These are phyloP conservation scores for Lepus oiostolus DNA, from an alignment of 2,797 vertebrate species.

Conservation along the genomic window DNA sequence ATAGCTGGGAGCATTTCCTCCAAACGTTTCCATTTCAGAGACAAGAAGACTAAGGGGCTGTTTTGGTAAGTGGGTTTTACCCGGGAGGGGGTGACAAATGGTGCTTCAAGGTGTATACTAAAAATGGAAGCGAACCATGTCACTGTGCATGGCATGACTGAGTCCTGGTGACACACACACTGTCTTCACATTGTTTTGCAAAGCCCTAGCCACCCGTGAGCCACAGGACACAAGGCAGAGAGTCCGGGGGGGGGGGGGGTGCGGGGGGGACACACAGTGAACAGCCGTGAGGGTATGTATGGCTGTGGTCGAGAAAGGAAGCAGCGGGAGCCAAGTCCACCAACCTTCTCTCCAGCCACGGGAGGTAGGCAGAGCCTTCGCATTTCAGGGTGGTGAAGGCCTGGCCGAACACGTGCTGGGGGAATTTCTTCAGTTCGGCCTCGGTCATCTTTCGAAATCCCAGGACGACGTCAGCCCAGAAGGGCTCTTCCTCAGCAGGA, in stretches of 20 bases:
- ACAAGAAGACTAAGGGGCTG: background rate
- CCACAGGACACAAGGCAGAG: too few relatives aligned
- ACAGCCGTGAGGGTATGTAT: background rate
- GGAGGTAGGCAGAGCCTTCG: constrained; percentile 93
- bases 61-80: background rate
- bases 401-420: constrained; percentile 92
- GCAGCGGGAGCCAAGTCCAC: constrained; percentile 30
- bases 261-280: background rate
- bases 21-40: background rate
- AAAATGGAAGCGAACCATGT: background rate
- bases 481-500: constrained; percentile 90
- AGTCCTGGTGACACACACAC: background rate
- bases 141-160: background rate
- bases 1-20: background rate
- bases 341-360: constrained; percentile 95
- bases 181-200: background rate
- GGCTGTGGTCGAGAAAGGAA: background rate
- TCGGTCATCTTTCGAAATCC: constrained; percentile 93
- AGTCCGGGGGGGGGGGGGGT: background rate
- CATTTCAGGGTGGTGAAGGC: constrained; percentile 95
- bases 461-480: constrained; percentile 93
- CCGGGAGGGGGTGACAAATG: background rate
- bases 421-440: constrained; percentile 93
- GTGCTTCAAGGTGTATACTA: background rate
- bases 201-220: background rate